Base-by-base conservation (phyloP, 2,113 vertebrate genomes). In the Amblyornis subalaris region DNA sequence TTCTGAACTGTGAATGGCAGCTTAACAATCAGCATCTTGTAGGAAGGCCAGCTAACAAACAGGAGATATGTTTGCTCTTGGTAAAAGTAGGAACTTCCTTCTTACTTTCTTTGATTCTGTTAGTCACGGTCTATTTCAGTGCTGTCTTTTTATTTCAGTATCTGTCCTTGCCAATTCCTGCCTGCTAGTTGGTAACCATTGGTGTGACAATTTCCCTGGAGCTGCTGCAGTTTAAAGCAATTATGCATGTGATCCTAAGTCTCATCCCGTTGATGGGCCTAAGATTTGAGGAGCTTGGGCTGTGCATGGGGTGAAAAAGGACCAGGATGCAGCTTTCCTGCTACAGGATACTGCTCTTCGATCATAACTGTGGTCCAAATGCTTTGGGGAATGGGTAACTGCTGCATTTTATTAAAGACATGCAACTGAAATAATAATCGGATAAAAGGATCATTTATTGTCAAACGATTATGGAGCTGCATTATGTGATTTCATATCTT, bases 381-480 rank as follows among this genome's bases (percentile, higher is more conserved):
- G 75, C 78, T 94, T 69, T 87, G 85, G 83, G 83, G 88, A 93
- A 77, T 17, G 71, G 91, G 79, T 64, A 95, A 65, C 91, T 92
- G 64, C 82, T 70, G 72, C 72, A 85, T 95, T 96, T 96, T 94
- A 85, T 95, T 97, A 96, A 87, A 90, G 91, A 93, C 93, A 83
- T 53, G 35, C 45, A 67, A 94, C 90, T 88, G 78, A 79, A 84
- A 83, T 82, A 95, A 93, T 97, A 96, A 97, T 96, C 90, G 50
- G 96, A 97, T 97, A 93, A 97, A 96, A 94, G 78, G 93, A 94
- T 97, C 92, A 85, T 67, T 97, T 97, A 96, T 93, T 97, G 93
- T 96, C 96, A 55, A 88, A 93, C 35, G 96, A 97, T 97, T 97
- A 96, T 83, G 90, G 88, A 66, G 76, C 69, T 95, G 89, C 81